Base-by-base conservation (phyloP, 2,797 vertebrate genomes). In the Crocidura indochinensis region DNA sequence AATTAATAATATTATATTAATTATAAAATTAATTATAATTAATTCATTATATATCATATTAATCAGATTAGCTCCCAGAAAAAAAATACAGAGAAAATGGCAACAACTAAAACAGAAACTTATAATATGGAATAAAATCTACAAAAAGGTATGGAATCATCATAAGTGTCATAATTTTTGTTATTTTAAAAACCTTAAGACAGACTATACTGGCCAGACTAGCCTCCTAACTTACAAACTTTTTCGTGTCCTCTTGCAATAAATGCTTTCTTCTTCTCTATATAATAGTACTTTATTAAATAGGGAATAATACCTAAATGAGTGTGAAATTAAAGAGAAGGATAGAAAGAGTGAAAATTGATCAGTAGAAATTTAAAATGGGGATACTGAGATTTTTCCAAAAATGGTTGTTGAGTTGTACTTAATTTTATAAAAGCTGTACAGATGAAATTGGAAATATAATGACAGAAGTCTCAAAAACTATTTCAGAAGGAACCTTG, bases 61-160 rank as follows among this genome's bases (percentile, higher is more conserved):
- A 67, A 3, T 38, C 47, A 79, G 38, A 12, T 20, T 19, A 64
- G 10, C 10, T 83, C 26, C 26, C 46, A 56, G 64, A 2, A 65
- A 10, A n/a, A 71, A 24, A 27, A 10, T 47, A 29, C 65, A 24
- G 69, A 68, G 29, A 17, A 49, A 10, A 2, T 51, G 31, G 53
- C 14, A 56, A 26, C 38, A 60, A 65, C 60, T n/a, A 81, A 90
- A 77, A 31, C 29, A 72, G n/a, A 17, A 20, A 8, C 2, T 31
- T 71, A 84, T 10, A 68, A 26, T n/a, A 68, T 17, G 71, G 68
- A 87, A 76, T 10, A 27, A 80, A 84, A 68, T 49, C 44, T 69
- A 10, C 1, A 64, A 76, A 17, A 82, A 17, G 8, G 11, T 24
- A 14, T 84, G 29, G 27, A 86, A 76, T 72, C 72, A 29, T 53